Conservation (phyloP, 2,888 invertebrate genomes). For the Troides aeacus region DNA sequence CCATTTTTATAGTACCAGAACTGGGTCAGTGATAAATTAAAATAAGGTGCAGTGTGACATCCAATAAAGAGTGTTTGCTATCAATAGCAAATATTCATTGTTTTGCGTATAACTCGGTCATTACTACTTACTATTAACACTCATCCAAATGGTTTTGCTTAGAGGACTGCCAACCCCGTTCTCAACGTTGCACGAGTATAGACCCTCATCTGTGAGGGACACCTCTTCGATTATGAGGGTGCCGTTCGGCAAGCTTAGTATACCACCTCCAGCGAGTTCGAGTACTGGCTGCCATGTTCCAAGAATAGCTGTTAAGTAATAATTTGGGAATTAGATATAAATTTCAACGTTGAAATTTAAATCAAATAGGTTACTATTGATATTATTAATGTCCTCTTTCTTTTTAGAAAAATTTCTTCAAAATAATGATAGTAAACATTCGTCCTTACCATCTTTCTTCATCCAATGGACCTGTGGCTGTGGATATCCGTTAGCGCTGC, state of each 20-base stretch:
- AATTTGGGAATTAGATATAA: too few species aligned
- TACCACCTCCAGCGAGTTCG: conserved; percentile 72
- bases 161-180: conserved; percentile 74
- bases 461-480: conserved; percentile 87
- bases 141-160: conserved; percentile 76
- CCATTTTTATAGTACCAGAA: too few species aligned
- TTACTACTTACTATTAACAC: conserved; percentile 68
- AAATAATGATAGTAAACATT: too few species aligned
- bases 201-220: conserved; percentile 67
- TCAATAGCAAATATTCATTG: too few species aligned
- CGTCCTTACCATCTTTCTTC: conserved; percentile 83
- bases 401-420: too few species aligned
- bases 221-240: conserved; percentile 72
- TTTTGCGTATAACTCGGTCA: too few species aligned
- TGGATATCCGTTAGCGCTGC: conserved; percentile 90
- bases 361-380: too few species aligned
- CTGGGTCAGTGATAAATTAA: too few species aligned
- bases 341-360: too few species aligned
- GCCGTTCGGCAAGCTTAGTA: conserved; percentile 72
- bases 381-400: too few species aligned
- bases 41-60: too few species aligned
- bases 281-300: conserved; percentile 76
- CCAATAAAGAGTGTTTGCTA: too few species aligned
- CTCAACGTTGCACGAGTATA: conserved; percentile 76
- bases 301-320: conserved; percentile 52